Evolutionary conservation across 92 coral and sea anemone species (phyloP).

Genomic region (Porites evermanni): DNA sequence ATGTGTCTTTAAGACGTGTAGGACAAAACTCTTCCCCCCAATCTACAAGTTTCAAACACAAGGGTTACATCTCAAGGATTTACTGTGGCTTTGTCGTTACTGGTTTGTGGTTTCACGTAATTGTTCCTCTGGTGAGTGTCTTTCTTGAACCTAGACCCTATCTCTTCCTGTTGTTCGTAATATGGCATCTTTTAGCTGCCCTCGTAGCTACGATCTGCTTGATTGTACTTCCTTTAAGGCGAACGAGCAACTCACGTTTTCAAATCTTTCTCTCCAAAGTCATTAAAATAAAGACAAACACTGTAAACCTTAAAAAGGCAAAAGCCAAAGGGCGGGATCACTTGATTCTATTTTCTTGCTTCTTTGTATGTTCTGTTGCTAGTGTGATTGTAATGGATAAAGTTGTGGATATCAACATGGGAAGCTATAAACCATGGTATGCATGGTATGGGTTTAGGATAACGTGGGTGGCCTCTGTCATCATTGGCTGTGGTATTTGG

Average conservation of each 20-base stretch:
- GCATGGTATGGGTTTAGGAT: constrained; percentile 20
- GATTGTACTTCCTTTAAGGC: not conserved
- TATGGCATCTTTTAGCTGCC: constrained; percentile 5
- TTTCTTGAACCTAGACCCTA: not conserved
- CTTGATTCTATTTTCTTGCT: not conserved
- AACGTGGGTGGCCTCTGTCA: not conserved
- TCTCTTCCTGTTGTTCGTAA: not conserved
- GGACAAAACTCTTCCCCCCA: not conserved
- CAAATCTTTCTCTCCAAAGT: not conserved
- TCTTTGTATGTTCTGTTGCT: not conserved
- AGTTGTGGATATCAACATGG: not conserved
- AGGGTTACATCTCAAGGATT: not conserved
- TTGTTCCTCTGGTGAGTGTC: not conserved
- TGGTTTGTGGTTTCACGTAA: constrained; percentile 26
- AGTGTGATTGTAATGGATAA: not conserved
- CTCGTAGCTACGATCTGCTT: constrained; percentile 5
- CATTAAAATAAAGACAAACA: not conserved
- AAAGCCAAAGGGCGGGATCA: not conserved
- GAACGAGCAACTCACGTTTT: not conserved
- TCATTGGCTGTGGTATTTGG: constrained; percentile 16
- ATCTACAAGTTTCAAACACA: not conserved
- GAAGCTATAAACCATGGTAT: not conserved
- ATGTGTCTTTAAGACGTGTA: not conserved
- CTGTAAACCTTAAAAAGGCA: not conserved
- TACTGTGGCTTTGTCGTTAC: not conserved